A percentile compares a stretch with the other conserved stretches of the same genome.
phyloP scores from a whole-genome alignment of 2,888 invertebrate species.

The Acheta domesticus region DNA sequence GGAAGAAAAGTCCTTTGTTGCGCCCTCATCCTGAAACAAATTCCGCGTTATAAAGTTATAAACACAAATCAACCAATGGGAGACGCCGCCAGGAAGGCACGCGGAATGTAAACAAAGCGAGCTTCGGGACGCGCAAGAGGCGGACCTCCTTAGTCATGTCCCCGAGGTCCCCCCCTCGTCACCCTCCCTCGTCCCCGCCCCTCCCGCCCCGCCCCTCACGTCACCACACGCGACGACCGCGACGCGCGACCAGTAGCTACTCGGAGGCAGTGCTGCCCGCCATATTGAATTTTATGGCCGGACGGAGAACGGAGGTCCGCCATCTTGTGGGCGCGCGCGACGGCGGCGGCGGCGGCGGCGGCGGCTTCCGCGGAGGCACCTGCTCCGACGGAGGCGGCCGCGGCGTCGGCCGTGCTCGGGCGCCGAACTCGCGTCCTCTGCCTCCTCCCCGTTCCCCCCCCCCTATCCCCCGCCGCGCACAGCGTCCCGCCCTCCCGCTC shows the following conservation, averaged over 20 bases:
- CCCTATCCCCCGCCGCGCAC: neutral
- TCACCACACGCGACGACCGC: neutral
- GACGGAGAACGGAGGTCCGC: neutral
- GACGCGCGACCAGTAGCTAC: neutral
- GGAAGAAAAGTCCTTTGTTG: too few relatives aligned
- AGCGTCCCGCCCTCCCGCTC: neutral
- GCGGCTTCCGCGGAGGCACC: neutral
- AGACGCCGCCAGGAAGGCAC: too few relatives aligned
- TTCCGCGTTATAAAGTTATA: too few relatives aligned
- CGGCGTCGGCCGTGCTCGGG: neutral
- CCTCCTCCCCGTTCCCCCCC: neutral
- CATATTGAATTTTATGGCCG: constrained; percentile 18
- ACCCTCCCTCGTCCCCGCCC: too few relatives aligned
- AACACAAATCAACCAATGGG: too few relatives aligned
- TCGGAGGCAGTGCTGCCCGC: neutral
- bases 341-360: neutral
- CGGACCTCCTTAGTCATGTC: too few relatives aligned
- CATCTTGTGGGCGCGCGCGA: constrained; percentile 18
- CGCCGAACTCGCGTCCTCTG: neutral
- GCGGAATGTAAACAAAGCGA: too few relatives aligned
- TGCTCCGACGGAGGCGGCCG: neutral
- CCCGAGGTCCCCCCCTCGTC: too few relatives aligned
- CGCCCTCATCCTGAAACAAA: too few relatives aligned
- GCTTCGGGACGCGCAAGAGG: too few relatives aligned
- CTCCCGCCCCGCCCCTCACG: too few relatives aligned